Conservation (phyloP, 2,797 vertebrate genomes). For the Buphagus erythrorhynchus region DNA sequence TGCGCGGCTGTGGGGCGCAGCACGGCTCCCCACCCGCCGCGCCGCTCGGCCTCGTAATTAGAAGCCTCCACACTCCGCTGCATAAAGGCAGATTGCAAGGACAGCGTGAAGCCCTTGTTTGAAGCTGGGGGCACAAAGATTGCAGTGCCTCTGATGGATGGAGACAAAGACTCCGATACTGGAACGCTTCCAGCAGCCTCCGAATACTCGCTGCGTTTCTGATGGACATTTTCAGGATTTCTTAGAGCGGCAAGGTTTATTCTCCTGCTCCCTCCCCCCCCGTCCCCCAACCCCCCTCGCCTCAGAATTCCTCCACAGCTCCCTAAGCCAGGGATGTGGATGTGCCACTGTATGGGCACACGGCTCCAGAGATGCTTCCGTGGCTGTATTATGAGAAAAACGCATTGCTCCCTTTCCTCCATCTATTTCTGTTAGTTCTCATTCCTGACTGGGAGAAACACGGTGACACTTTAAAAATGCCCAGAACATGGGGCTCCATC, state of each 20-base stretch:
- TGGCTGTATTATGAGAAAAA: not conserved
- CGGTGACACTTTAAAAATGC: not conserved
- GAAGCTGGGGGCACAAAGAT: conserved; percentile 73
- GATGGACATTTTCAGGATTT: conserved; percentile 58
- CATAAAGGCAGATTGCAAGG: conserved; percentile 74
- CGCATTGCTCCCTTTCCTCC: not conserved
- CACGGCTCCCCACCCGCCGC: conserved; percentile 68
- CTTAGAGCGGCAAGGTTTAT: not conserved
- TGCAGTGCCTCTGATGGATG: conserved; percentile 71
- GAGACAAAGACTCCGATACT: conserved; percentile 70
- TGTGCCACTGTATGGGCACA: not conserved
- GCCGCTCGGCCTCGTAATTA: conserved; percentile 75
- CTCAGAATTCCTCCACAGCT: conserved; percentile 60
- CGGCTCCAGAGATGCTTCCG: not conserved
- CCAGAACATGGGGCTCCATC: not conserved
- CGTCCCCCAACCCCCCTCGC: no score
- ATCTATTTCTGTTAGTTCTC: not conserved
- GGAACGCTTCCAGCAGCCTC: conserved; percentile 74
- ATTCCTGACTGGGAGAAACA: not conserved
- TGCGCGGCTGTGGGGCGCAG: conserved; percentile 62
- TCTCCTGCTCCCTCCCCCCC: not conserved
- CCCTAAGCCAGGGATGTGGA: not conserved
- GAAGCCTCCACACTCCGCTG: conserved; percentile 75
- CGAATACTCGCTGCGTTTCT: conserved; percentile 70
- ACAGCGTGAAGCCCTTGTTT: conserved; percentile 76